Evolutionary conservation across 1,140 invertebrate genomes (phyloP).

Genomic region (Drosophila erecta): DNA sequence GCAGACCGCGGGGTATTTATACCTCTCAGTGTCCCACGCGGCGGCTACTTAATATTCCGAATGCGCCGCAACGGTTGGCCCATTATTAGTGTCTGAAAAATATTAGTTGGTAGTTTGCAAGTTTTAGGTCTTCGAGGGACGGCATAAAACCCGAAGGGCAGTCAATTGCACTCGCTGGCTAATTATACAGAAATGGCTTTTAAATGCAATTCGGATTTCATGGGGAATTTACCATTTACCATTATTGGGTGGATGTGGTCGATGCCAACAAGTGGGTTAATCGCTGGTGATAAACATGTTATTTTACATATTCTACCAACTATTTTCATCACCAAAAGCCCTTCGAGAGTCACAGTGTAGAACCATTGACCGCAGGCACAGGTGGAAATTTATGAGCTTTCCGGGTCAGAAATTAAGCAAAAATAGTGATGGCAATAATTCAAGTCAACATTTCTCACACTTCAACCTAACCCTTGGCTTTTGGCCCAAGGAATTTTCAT

Average conservation of each 20-base stretch:
- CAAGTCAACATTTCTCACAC: conserved; percentile 14
- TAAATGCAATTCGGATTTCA: conserved; percentile 35
- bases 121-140: conserved; percentile 62
- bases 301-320: not conserved
- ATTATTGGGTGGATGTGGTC: conserved; percentile 3
- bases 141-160: conserved; percentile 71
- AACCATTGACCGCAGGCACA: not conserved
- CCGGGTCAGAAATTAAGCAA: conserved; percentile 11
- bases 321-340: not conserved
- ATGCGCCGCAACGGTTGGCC: conserved; percentile 27
- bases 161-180: conserved; percentile 39
- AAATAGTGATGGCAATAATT: conserved; percentile 45
- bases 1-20: conserved; percentile 61
- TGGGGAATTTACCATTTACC: conserved; percentile 32
- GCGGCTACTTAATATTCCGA: conserved; percentile 59
- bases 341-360: not conserved
- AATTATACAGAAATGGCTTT: conserved; percentile 49
- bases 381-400: conserved; percentile 5
- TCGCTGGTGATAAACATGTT: not conserved
- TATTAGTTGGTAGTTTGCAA: conserved; percentile 36
- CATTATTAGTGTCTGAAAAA: conserved; percentile 66
- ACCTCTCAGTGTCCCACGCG: conserved; percentile 17
- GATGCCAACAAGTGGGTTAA: conserved; percentile 18
- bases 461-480: conserved; percentile 12
- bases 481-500: conserved; percentile 11